A percentile compares a stretch with the other conserved stretches of the same genome.
Conservation (phyloP, 2,113 vertebrate species). For the Turdus rufiventris region DNA sequence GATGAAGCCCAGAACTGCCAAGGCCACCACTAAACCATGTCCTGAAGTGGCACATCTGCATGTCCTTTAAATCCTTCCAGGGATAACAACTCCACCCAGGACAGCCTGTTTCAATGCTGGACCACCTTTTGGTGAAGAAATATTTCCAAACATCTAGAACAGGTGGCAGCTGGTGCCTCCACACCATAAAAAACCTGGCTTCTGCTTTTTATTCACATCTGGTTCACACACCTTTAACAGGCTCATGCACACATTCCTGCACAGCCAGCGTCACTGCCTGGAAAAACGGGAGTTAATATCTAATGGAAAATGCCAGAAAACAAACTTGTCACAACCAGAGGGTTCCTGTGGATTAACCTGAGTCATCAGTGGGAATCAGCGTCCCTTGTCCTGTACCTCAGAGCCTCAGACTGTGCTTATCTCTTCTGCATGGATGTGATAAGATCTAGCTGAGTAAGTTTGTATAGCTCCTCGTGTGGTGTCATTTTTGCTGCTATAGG, state of each 20-base stretch:
- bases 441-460: neutral
- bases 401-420: neutral
- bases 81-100: accelerated
- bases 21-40: neutral
- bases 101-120: neutral
- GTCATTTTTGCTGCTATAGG: neutral
- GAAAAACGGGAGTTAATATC: neutral
- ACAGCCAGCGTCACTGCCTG: neutral
- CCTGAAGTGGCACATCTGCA: too few relatives aligned
- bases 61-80: neutral
- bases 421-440: neutral
- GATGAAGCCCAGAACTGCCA: neutral
- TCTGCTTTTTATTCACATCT: neutral
- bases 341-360: neutral
- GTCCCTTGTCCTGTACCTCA: neutral
- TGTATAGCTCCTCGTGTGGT: neutral
- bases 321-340: neutral
- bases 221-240: neutral
- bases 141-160: neutral
- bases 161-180: neutral
- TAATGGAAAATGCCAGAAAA: neutral
- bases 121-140: neutral
- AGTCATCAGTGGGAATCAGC: neutral
- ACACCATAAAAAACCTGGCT: neutral
- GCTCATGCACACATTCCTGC: neutral